phyloP scores from a whole-genome alignment of 2,113 vertebrate genomes.

The Silurus meridionalis region DNA sequence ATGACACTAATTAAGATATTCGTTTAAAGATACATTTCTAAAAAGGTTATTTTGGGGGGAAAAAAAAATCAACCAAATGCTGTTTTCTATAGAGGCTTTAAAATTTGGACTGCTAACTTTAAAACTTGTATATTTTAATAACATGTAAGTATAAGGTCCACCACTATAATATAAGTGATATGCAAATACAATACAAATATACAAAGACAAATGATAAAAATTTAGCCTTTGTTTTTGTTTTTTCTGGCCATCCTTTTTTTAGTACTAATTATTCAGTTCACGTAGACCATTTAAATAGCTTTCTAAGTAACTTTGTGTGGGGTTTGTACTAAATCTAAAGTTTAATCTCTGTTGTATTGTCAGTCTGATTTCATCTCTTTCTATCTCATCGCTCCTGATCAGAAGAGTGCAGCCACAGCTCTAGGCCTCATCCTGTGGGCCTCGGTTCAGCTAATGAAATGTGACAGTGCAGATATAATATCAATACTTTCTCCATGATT shows the following conservation, averaged over 20 bases:
- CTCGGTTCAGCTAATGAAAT: constrained; percentile 80
- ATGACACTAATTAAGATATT: neutral
- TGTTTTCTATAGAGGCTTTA: neutral
- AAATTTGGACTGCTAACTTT: neutral
- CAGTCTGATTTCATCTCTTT: constrained; percentile 25
- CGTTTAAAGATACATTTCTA: neutral
- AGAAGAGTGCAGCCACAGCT: constrained; percentile 31
- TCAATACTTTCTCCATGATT: constrained; percentile 88
- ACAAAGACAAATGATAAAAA: neutral
- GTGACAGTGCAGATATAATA: constrained; percentile 88
- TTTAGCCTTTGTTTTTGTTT: neutral
- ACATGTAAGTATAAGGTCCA: neutral
- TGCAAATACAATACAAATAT: neutral
- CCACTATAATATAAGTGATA: neutral
- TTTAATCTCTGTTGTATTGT: constrained; percentile 20
- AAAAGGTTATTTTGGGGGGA: neutral
- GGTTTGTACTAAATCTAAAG: constrained; percentile 38
- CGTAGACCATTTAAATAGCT: constrained; percentile 1
- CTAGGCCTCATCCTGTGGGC: constrained; percentile 59
- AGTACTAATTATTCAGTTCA: constrained; percentile 11
- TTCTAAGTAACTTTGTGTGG: constrained; percentile 33
- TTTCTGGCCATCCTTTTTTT: neutral
- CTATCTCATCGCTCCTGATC: constrained; percentile 42
- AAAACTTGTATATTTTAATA: neutral
- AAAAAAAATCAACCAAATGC: neutral